phyloP scores from a whole-genome alignment of 2,888 invertebrate species.

The Lacanobia wlatinum region DNA sequence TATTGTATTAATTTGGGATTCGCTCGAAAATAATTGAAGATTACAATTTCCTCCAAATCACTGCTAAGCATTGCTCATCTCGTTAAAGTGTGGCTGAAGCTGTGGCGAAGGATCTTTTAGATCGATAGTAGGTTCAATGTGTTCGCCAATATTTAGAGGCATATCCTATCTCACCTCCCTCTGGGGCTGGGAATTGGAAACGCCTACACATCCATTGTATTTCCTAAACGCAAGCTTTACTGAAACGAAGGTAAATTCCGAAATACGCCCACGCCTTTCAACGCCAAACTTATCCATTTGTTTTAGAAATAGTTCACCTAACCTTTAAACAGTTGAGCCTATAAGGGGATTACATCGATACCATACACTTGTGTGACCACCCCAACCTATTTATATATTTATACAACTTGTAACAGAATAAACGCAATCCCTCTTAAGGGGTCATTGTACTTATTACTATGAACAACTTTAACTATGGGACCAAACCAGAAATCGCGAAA shows the following conservation, averaged over 20 bases:
- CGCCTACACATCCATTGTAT: conserved; percentile 35
- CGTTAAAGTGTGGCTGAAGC: not conserved
- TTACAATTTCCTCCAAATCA: no score
- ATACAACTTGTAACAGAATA: no score
- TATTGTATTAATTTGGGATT: no score
- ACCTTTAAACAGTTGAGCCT: not conserved
- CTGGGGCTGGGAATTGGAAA: conserved; percentile 18
- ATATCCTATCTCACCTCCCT: not conserved
- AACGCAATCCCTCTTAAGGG: no score
- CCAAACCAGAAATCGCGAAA: no score
- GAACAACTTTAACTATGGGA: no score
- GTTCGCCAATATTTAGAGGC: not conserved
- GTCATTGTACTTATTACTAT: no score
- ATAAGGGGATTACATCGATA: no score
- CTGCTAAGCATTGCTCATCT: no score
- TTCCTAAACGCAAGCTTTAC: conserved; percentile 23
- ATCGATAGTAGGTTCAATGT: not conserved
- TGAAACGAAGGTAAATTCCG: conserved; percentile 25
- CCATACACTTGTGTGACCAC: no score
- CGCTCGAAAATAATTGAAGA: no score
- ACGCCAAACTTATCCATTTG: not conserved
- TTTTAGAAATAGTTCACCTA: not conserved
- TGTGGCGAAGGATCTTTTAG: not conserved
- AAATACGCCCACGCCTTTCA: conserved; percentile 8
- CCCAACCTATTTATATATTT: no score